phyloP scores from a whole-genome alignment of 2,797 vertebrate species.

The Poeciliopsis infans region DNA sequence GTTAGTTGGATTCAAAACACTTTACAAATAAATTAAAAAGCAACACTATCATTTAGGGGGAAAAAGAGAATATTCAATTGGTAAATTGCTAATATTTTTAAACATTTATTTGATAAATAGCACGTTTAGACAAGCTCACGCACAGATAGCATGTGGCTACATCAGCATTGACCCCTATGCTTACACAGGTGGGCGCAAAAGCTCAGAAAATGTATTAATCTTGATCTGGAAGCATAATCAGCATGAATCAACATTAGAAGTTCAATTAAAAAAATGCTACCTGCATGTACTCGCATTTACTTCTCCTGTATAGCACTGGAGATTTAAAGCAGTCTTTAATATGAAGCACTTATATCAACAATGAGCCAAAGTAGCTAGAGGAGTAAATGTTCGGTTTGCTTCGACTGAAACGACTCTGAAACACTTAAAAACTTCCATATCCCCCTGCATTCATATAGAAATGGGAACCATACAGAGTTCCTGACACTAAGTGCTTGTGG shows the following conservation, averaged over 20 bases:
- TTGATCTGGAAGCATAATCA: neutral
- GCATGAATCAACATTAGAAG: neutral
- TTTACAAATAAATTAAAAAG: neutral
- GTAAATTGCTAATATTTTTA: neutral
- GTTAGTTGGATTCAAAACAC: no score
- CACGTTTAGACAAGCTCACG: neutral
- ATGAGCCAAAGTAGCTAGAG: neutral
- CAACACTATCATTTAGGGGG: neutral
- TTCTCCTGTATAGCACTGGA: neutral
- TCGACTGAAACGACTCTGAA: conserved; percentile 25
- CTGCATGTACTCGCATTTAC: neutral
- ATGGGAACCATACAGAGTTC: conserved; percentile 58
- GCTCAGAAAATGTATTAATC: neutral
- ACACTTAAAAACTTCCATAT: conserved; percentile 33
- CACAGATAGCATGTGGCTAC: neutral
- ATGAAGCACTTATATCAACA: neutral
- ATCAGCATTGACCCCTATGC: neutral
- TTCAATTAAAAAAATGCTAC: neutral
- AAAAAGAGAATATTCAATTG: neutral
- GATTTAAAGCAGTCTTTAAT: neutral
- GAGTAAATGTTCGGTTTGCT: conserved; percentile 2
- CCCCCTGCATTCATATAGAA: conserved; percentile 44
- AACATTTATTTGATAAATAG: neutral
- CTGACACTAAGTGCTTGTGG: conserved; percentile 71
- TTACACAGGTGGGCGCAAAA: conserved; percentile 2